These are phyloP conservation scores for Sinella curviseta DNA, from an alignment of 1,140 invertebrate species.

Conservation along the genomic window DNA sequence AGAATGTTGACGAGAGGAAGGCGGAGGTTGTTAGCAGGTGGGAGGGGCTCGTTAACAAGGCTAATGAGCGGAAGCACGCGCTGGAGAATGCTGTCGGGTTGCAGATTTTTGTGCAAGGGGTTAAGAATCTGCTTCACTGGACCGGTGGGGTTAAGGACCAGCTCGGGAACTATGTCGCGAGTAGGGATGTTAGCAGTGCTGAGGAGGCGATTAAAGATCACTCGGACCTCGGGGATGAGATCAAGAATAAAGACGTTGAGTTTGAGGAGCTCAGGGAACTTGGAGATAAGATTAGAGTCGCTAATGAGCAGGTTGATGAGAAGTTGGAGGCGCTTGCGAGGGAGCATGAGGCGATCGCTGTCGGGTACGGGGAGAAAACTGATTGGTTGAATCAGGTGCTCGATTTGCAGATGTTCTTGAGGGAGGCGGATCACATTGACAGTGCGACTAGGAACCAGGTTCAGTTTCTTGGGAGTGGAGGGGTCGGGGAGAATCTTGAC, in stretches of 20 bases:
- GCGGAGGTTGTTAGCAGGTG: slow-evolving; percentile 83
- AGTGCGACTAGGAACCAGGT: slow-evolving; percentile 90
- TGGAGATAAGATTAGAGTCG: slow-evolving; percentile 69
- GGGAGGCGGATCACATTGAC: slow-evolving; percentile 96
- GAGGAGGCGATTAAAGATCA: slow-evolving; percentile 83
- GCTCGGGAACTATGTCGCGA: slow-evolving; percentile 77
- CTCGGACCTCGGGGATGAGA: slow-evolving; percentile 86
- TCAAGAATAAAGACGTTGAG: slow-evolving; percentile 85
- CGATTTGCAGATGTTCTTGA: slow-evolving; percentile 86
- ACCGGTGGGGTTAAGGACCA: slow-evolving; percentile 74
- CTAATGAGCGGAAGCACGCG: slow-evolving; percentile 67
- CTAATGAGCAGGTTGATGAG: slow-evolving; percentile 68
- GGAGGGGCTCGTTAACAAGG: slow-evolving; percentile 80
- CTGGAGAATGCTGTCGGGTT: slow-evolving; percentile 91
- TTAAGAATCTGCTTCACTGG: slow-evolving; percentile 78
- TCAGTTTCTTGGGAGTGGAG: slow-evolving; percentile 84
- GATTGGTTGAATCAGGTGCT: slow-evolving; percentile 79
- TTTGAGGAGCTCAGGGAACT: slow-evolving; percentile 75
- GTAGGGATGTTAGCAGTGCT: slow-evolving; percentile 68
- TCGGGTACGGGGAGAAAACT: slow-evolving; percentile 79
- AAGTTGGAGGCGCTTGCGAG: slow-evolving; percentile 71
- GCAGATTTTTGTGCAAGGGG: slow-evolving; percentile 88
- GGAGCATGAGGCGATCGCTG: slow-evolving; percentile 71
- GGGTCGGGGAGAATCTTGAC: slow-evolving; percentile 86
- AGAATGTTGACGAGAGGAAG: slow-evolving; percentile 80